phyloP scores from a whole-genome alignment of 2,113 vertebrate genomes.

The Eupsittula cactorum region DNA sequence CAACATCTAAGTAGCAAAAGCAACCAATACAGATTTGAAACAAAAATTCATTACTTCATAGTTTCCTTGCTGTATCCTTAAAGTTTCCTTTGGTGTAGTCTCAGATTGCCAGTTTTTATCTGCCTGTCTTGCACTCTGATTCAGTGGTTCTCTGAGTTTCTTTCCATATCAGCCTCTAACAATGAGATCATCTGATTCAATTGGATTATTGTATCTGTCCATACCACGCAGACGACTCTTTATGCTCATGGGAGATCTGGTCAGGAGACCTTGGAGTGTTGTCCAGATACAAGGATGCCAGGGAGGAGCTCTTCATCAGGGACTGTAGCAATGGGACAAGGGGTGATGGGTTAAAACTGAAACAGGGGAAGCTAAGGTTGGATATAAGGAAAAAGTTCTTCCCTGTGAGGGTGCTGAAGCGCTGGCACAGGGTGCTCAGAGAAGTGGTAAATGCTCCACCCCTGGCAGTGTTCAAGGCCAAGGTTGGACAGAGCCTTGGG shows the following conservation, averaged over 20 bases:
- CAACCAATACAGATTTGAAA: background rate
- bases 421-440: background rate
- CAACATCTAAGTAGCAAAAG: background rate
- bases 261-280: background rate
- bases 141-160: background rate
- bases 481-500: background rate
- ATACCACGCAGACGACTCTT: background rate
- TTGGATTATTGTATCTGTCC: background rate
- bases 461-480: background rate
- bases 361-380: background rate
- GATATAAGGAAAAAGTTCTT: background rate
- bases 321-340: background rate
- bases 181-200: background rate
- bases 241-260: background rate
- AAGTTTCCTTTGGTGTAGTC: background rate
- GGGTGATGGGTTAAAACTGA: background rate
- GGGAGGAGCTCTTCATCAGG: background rate
- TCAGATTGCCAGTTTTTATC: background rate
- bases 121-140: background rate
- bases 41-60: background rate
- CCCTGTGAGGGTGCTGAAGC: background rate
- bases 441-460: background rate
- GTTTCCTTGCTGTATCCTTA: background rate
- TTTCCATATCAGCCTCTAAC: background rate
- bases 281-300: background rate